Evolutionary conservation across 2,888 invertebrate species (phyloP).

Genomic region (Auanema freiburgensis): DNA sequence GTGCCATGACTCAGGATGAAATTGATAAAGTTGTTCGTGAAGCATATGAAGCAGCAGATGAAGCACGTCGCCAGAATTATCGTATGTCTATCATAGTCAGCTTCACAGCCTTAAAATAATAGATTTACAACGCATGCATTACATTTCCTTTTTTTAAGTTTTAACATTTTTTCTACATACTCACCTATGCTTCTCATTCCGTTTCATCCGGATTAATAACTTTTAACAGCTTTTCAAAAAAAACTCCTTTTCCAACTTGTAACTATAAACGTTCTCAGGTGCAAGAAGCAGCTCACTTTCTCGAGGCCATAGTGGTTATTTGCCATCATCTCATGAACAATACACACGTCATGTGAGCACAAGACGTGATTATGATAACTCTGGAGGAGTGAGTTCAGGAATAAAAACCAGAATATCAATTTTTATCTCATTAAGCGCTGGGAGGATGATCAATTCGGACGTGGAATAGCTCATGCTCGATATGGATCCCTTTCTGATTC

Average conservation of each 20-base stretch:
- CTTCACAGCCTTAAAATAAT: too few relatives aligned
- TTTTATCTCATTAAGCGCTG: conserved; percentile 23
- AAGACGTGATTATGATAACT: conserved; percentile 33
- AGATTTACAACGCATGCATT: conserved; percentile 15
- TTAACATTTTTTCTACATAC: conserved; percentile 1
- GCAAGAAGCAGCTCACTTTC: conserved; percentile 54
- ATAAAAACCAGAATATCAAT: neutral
- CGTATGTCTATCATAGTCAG: too few relatives aligned
- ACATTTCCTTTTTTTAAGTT: conserved; percentile 5
- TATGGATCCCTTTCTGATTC: conserved; percentile 61
- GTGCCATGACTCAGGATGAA: conserved; percentile 49
- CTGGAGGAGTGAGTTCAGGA: neutral
- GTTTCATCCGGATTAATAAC: too few relatives aligned
- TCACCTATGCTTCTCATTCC: neutral
- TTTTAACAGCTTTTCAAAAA: neutral
- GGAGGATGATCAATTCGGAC: conserved; percentile 38
- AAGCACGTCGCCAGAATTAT: conserved; percentile 33
- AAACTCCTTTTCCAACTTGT: neutral
- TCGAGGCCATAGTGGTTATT: conserved; percentile 33
- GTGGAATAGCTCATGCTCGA: conserved; percentile 56
- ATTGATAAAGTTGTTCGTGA: conserved; percentile 47
- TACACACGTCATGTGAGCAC: conserved; percentile 52
- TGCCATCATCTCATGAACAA: conserved; percentile 41
- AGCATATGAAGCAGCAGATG: conserved; percentile 52
- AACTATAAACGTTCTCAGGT: conserved; percentile 29